Conservation (phyloP, 37 sponge, comb jelly and placozoan species). For the Eunapius fragilis region DNA sequence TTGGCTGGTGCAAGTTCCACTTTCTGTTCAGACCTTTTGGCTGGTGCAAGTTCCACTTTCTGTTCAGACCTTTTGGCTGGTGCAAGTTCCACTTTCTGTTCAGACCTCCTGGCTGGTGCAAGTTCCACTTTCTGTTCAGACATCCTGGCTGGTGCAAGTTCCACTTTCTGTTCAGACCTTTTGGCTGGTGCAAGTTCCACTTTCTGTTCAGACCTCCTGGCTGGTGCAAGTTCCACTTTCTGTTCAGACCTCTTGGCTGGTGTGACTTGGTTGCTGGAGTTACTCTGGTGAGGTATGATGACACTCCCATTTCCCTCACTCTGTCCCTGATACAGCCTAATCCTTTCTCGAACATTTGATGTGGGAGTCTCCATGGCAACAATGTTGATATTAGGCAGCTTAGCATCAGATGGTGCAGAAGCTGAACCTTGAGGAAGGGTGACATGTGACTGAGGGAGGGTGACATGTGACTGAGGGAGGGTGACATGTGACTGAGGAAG, state of each 20-base stretch:
- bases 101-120: neutral
- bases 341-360: neutral
- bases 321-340: neutral
- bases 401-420: neutral
- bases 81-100: neutral
- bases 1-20: neutral
- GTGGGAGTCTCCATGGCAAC: neutral
- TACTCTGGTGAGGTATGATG: neutral
- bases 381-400: neutral
- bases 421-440: no score
- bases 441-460: no score
- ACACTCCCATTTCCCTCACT: neutral
- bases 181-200: no score
- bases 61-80: neutral
- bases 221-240: neutral
- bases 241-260: no score
- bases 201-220: neutral
- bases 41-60: no score
- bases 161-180: neutral
- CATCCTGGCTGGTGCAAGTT: neutral
- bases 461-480: no score
- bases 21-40: neutral
- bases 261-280: no score
- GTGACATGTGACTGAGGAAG: no score
- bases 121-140: neutral